phyloP scores from a whole-genome alignment of 2,888 invertebrate species.

The Eristalis tenax region DNA sequence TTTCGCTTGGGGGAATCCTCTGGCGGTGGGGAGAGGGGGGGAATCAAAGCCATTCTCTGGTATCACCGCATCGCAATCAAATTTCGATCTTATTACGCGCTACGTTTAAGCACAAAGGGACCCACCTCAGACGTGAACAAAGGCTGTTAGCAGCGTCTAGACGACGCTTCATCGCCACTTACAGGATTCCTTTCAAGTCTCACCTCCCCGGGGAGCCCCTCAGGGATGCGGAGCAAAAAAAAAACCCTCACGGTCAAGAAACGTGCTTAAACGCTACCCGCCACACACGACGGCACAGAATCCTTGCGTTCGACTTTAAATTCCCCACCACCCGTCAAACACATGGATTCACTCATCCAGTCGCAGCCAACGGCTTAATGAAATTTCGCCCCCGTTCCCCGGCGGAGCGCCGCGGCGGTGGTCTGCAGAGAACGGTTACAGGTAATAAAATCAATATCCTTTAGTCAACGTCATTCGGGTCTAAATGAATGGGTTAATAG shows the following conservation, averaged over 20 bases:
- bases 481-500: conserved; percentile 29
- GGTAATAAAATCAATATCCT: conserved; percentile 44
- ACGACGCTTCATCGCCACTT: not conserved
- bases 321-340: not conserved
- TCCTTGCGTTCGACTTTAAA: not conserved
- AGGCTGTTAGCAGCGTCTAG: conserved; percentile 28
- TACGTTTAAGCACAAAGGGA: not conserved
- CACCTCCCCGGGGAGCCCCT: not conserved
- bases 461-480: not conserved
- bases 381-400: conserved; percentile 30
- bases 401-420: not conserved
- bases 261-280: not conserved
- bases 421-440: conserved; percentile 20
- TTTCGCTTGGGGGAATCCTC: not conserved
- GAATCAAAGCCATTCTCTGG: not conserved
- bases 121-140: conserved; percentile 20
- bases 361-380: conserved; percentile 9
- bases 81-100: not conserved
- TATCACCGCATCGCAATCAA: not conserved
- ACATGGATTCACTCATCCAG: not conserved
- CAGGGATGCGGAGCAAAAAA: not conserved
- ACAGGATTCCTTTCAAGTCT: conserved; percentile 1
- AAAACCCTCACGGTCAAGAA: conserved; percentile 22
- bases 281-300: not conserved
- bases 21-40: not conserved